Conservation (phyloP, 1,140 invertebrate species). For the Dreissena rostriformis region DNA sequence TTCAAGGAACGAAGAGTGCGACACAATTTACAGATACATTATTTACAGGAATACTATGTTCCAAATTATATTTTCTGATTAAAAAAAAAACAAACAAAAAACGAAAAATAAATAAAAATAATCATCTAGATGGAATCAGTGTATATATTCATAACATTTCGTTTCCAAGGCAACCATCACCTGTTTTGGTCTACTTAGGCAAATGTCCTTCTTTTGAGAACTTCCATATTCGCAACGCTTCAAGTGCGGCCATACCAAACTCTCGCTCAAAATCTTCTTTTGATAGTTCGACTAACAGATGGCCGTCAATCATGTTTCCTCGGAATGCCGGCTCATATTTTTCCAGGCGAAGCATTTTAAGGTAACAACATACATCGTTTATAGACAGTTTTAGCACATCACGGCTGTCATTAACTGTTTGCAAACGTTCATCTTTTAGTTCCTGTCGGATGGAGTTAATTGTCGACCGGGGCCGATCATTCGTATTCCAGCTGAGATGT, state of each 20-base stretch:
- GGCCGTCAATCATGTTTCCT: slow-evolving; percentile 36
- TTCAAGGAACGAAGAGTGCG: too few species aligned
- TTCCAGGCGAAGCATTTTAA: slow-evolving; percentile 34
- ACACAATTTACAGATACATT: too few species aligned
- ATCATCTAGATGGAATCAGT: too few species aligned
- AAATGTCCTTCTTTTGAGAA: slow-evolving; percentile 46
- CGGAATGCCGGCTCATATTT: slow-evolving; percentile 22
- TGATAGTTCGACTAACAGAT: slow-evolving; percentile 24
- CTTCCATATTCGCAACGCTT: slow-evolving; percentile 39
- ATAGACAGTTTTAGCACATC: slow-evolving; percentile 33
- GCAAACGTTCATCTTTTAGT: too few species aligned
- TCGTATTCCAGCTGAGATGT: too few species aligned
- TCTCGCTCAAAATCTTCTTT: slow-evolving; percentile 26
- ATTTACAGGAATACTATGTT: too few species aligned
- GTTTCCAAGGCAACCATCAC: too few species aligned
- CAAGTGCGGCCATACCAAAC: slow-evolving; percentile 31
- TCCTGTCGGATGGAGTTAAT: neutral
- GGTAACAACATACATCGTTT: slow-evolving; percentile 15
- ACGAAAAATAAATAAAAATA: too few species aligned
- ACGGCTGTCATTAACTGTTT: neutral
- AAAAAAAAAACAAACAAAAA: too few species aligned
- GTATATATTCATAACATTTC: too few species aligned
- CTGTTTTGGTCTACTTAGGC: slow-evolving; percentile 3
- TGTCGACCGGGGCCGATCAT: too few species aligned
- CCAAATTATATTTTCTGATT: too few species aligned